Evolutionary conservation across 2,113 vertebrate genomes (phyloP), one percentile per base, ranked within the genome.

Genomic region (Pedetes capensis): DNA sequence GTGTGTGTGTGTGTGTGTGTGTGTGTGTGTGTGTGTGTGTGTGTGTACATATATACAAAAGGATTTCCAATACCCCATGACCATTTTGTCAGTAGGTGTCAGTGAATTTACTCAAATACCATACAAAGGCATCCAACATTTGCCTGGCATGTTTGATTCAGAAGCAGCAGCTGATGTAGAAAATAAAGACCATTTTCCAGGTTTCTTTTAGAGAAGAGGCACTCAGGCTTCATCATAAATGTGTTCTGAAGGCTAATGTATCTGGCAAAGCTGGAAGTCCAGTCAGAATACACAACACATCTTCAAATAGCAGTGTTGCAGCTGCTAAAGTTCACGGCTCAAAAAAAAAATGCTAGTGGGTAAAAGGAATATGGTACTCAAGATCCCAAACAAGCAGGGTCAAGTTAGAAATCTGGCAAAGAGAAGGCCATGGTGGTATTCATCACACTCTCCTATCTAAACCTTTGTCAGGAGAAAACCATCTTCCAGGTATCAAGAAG

Each of bases 391-490:
- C 63, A 83, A 91, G 27, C 32, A 69, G 47, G 68, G 90, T 68
- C 76, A 55, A 34, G 6, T 66, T 53, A 94, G 95, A 78, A 57
- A 76, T 80, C 69, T 5, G 91, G 83, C 66, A 37, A 85, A 91
- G 66, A 42, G 57, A 89, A 64, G 57, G 86, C 84, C 82, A 69
- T 78, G 74, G 81, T 75, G 75, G 84, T 95, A 89, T 91, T 97
- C 95, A 93, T 95, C 89, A 96, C 95, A 55, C 18, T 55, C 93
- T 96, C 66, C 95, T 93, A 75, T 86, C 88, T 72, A 97, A 97
- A 96, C 71, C 95, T 75, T 94, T 97, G 94, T 98, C 97, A 98
- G 92, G 37, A 96, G 85, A 96, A 71, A 75, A 89, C 72, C 14
- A 34, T 63, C 91, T 96, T 93, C 75, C 53, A 93, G 91, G 32